phyloP scores from a whole-genome alignment of 2,113 vertebrate species.

The Gasterosteus nipponicus region DNA sequence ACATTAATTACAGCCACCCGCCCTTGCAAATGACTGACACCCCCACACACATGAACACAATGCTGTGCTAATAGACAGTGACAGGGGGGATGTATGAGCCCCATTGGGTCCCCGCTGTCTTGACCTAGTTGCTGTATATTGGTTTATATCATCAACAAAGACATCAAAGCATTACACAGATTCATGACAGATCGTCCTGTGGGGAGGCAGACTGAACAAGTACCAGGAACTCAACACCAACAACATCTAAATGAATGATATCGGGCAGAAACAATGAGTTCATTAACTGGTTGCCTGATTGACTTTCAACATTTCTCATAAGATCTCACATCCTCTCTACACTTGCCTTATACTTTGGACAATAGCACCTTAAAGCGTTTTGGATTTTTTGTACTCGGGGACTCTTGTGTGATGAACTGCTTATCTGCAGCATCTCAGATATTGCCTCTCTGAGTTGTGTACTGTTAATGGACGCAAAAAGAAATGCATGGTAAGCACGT shows the following conservation, averaged over 20 bases:
- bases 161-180: conserved; percentile 56
- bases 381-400: too few relatives aligned
- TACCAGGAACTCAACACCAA: conserved; percentile 7
- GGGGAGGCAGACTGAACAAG: conserved; percentile 9
- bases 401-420: not conserved
- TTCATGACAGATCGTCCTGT: conserved; percentile 2
- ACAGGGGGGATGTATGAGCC: conserved; percentile 6
- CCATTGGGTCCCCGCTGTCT: conserved; percentile 17
- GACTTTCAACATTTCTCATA: not conserved
- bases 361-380: not conserved
- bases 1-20: not conserved
- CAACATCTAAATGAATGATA: conserved; percentile 6
- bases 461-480: not conserved
- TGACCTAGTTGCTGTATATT: conserved; percentile 50
- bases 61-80: not conserved
- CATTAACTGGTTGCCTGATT: not conserved
- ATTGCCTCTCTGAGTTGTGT: not conserved
- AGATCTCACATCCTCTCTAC: not conserved
- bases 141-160: conserved; percentile 48
- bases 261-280: not conserved
- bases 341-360: not conserved
- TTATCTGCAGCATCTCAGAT: not conserved
- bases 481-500: not conserved
- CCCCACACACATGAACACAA: not conserved
- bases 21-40: not conserved